These are phyloP conservation scores for Edolisoma coerulescens DNA, from an alignment of 2,113 vertebrate species.

Conservation along the genomic window DNA sequence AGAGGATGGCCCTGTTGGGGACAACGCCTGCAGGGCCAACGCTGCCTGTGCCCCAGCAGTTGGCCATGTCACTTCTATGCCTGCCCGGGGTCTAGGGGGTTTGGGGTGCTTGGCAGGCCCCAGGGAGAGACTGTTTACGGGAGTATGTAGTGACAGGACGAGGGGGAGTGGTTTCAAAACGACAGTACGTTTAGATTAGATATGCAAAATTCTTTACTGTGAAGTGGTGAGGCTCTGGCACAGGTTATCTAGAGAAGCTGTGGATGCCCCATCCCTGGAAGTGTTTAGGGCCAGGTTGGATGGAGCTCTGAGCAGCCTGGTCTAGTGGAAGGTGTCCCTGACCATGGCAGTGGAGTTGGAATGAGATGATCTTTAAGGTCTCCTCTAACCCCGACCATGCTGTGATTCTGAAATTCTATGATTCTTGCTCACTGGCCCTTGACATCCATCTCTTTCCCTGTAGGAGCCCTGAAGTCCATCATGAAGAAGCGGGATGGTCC, in stretches of 20 bases:
- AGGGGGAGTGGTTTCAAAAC: not conserved
- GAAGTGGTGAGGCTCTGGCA: not conserved
- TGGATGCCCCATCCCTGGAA: not conserved
- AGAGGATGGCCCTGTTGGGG: not conserved
- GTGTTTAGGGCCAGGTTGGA: not conserved
- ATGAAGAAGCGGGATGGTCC: constrained; percentile 90
- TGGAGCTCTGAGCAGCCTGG: not conserved
- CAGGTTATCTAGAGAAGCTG: not conserved
- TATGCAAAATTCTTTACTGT: not conserved
- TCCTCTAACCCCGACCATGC: not conserved
- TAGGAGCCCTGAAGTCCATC: constrained; percentile 91
- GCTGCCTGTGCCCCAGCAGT: not conserved
- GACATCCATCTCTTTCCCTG: not conserved
- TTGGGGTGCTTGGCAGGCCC: not conserved
- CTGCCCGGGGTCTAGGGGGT: rapidly evolving
- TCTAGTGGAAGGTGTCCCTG: not conserved
- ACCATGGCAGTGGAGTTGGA: not conserved
- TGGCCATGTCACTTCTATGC: not conserved
- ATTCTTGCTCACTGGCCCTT: not conserved
- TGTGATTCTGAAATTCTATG: not conserved
- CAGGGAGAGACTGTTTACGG: not conserved
- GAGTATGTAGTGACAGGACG: not conserved
- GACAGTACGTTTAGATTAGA: not conserved
- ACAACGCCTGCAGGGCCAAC: not conserved
- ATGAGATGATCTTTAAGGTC: not conserved